These are phyloP conservation scores for Acrobeloides nanus DNA, from an alignment of 2,888 invertebrate species.

Conservation along the genomic window DNA sequence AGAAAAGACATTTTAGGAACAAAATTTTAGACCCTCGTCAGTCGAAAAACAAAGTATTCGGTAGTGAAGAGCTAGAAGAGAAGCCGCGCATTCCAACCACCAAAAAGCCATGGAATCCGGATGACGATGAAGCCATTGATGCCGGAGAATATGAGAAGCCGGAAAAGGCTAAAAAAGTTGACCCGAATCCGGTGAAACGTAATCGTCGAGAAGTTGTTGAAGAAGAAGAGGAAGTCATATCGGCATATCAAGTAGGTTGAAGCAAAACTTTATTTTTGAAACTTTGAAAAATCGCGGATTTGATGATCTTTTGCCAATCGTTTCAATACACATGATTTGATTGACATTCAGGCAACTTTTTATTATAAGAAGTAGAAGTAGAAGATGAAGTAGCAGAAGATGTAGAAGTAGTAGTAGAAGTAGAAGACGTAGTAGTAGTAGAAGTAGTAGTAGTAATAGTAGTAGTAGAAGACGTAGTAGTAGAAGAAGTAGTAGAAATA, in stretches of 20 bases:
- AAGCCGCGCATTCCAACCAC: constrained; percentile 10
- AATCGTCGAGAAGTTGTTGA: constrained; percentile 21
- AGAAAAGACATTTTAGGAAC: not conserved
- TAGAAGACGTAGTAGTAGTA: too few species aligned
- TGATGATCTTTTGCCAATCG: not conserved
- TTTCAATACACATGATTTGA: constrained; percentile 1
- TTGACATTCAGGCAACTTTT: constrained; percentile 9
- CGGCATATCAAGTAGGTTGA: constrained; percentile 38
- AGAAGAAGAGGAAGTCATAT: constrained; percentile 37
- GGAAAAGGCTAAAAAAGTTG: constrained; percentile 4
- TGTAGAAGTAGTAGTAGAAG: too few species aligned
- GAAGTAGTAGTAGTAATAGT: too few species aligned
- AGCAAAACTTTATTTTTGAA: too few species aligned
- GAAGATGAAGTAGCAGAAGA: too few species aligned
- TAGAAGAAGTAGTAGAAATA: too few species aligned
- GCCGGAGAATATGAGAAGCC: constrained; percentile 27
- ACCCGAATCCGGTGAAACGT: constrained; percentile 9
- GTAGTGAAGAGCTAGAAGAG: constrained; percentile 22
- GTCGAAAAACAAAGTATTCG: constrained; percentile 8
- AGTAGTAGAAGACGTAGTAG: too few species aligned
- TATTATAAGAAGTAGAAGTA: not conserved
- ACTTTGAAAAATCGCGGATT: too few species aligned
- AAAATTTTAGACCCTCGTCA: not conserved
- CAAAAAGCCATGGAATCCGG: constrained; percentile 28
- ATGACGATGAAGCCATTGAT: constrained; percentile 24